Evolutionary conservation across 2,797 vertebrate genomes (phyloP).

Genomic region (Acanthurus leucopareius): DNA sequence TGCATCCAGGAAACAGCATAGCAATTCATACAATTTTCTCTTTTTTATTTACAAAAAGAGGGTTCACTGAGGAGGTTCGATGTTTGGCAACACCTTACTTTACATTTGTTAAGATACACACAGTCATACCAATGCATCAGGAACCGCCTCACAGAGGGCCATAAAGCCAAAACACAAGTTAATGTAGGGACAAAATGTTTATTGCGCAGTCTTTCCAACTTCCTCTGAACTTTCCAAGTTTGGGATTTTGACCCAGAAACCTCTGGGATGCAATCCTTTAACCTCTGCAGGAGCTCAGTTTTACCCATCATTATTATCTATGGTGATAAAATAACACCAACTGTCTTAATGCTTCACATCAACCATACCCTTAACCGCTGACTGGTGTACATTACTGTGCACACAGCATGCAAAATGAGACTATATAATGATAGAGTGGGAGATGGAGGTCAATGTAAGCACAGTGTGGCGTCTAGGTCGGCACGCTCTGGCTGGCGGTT

Average conservation of each 20-base stretch:
- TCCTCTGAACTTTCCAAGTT: conserved; percentile 6
- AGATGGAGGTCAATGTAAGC: conserved; percentile 69
- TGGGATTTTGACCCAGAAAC: conserved; percentile 36
- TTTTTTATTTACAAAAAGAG: conserved; percentile 31
- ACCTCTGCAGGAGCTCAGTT: conserved; percentile 32
- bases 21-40: conserved; percentile 45
- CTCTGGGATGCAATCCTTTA: conserved; percentile 12
- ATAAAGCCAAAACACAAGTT: too few species aligned
- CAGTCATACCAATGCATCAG: background rate
- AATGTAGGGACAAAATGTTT: background rate
- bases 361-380: conserved; percentile 51
- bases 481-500: conserved; percentile 63
- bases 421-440: conserved; percentile 71
- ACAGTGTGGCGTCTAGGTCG: conserved; percentile 69
- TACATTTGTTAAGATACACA: conserved; percentile 16
- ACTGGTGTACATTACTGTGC: conserved; percentile 72
- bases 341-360: conserved; percentile 51
- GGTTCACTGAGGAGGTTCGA: conserved; percentile 20
- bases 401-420: conserved; percentile 73
- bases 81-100: conserved; percentile 21
- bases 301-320: conserved; percentile 43
- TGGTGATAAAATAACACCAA: conserved; percentile 66
- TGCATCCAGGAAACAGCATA: conserved; percentile 49
- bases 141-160: too few species aligned
- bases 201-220: conserved; percentile 8